Base-by-base conservation (phyloP, 2,113 vertebrate species). In the Coracopsis vasa region DNA sequence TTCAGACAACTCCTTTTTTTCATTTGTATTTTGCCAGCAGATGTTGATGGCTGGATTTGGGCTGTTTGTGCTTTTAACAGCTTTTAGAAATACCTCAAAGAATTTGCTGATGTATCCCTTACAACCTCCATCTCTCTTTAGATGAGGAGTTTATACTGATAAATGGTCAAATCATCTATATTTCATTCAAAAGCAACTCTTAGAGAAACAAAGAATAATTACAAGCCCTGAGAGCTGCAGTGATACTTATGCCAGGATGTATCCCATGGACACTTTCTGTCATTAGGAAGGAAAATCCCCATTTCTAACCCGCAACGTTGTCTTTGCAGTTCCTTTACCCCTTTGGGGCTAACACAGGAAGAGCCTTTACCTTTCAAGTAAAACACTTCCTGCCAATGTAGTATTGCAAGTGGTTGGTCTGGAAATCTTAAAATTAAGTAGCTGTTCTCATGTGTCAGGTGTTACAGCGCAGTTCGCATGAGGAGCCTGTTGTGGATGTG, bases 61-160 rank as follows among this genome's bases (percentile, higher is more conserved):
- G 54, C 79, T 56, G 19, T 64, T 83, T 87, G 70, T 79, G 65
- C 73, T 95, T 92, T 93, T 89, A 87, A 74, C 79, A 89, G 50
- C 60, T 91, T 92, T 86, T 85, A 91, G 67, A 87, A 93, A 92
- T 69, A 42, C 29, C 88, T 56, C 56, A 66, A 71, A 77, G n/a
- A 78, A 90, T 89, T 96, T 81, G 53, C 45, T 80, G 85, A 48
- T 1, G 0, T 58, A 65, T 64, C 72, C 58, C 27, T 92, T 73
- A 25, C 11, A 73, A 66, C 10, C 25, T 79, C 67, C 33, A 17
- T 75, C 71, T 77, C 83, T 73, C 25, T 80, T 82, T 62, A 47
- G 47, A 47, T 77, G 39, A 77, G 18, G 50, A 35, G 16, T 50
- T 11, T 60, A 29, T 28, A 27, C 33, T 64, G 56, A 64, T 53